These are phyloP conservation scores for Cyclophora punctaria DNA, from an alignment of 2,888 invertebrate genomes.

Conservation along the genomic window DNA sequence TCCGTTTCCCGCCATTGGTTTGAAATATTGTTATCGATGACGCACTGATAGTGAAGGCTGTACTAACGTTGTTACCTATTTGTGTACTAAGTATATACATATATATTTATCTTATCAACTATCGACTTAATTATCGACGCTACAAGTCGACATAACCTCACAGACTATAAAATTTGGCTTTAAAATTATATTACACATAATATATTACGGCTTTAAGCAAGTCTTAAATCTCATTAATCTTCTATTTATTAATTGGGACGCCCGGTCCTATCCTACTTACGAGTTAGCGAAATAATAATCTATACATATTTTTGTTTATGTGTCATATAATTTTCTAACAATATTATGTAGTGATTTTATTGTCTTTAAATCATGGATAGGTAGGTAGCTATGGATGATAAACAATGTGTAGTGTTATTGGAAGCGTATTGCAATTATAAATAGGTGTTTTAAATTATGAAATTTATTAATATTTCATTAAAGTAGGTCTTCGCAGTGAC, in stretches of 20 bases:
- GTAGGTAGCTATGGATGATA: slow-evolving; percentile 48
- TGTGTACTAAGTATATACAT: slow-evolving; percentile 66
- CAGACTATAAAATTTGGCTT: slow-evolving; percentile 76
- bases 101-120: slow-evolving; percentile 57
- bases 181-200: slow-evolving; percentile 67
- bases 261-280: slow-evolving; percentile 47
- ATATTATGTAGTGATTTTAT: slow-evolving; percentile 67
- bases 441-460: slow-evolving; percentile 44
- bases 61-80: slow-evolving; percentile 68
- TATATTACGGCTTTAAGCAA: slow-evolving; percentile 67
- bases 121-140: slow-evolving; percentile 64
- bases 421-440: slow-evolving; percentile 48
- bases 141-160: slow-evolving; percentile 67
- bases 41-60: slow-evolving; percentile 50
- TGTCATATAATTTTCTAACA: slow-evolving; percentile 62
- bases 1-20: slow-evolving; percentile 7
- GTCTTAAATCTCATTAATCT: slow-evolving; percentile 63
- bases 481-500: slow-evolving; percentile 44
- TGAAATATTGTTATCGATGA: slow-evolving; percentile 21
- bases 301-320: slow-evolving; percentile 53
- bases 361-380: slow-evolving; percentile 50
- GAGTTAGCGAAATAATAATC: slow-evolving; percentile 48
- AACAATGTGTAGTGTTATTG: slow-evolving; percentile 48
- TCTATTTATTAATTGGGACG: slow-evolving; percentile 55
- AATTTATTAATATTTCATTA: slow-evolving; percentile 34